Conservation (phyloP, 2,888 invertebrate genomes). For the Limnephilus lunatus region DNA sequence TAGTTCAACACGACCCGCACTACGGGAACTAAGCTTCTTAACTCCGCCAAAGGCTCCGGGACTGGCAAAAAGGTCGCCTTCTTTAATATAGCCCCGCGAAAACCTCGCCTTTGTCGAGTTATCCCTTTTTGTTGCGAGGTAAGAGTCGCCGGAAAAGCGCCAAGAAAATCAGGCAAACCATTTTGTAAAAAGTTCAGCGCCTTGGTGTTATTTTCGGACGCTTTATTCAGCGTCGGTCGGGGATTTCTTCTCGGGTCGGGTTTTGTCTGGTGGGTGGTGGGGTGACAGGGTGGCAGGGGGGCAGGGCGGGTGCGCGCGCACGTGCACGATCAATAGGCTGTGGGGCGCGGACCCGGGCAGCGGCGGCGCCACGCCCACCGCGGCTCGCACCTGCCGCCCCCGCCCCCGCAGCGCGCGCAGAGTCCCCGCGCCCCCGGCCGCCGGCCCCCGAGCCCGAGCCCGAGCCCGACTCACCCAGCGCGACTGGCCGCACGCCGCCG, state of each 20-base stretch:
- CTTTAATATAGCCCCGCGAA: neutral
- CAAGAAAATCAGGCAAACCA: neutral
- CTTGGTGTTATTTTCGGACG: neutral
- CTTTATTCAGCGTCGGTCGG: neutral
- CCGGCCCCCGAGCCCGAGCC: too few species aligned
- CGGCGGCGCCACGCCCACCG: slow-evolving; percentile 70
- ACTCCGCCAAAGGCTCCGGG: slow-evolving; percentile 12
- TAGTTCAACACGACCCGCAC: slow-evolving; percentile 7
- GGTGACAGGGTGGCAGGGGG: neutral
- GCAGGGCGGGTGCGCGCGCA: slow-evolving; percentile 68
- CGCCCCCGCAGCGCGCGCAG: slow-evolving; percentile 70
- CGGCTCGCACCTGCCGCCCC: slow-evolving; percentile 69
- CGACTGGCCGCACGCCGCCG: slow-evolving; percentile 64
- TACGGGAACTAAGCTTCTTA: neutral
- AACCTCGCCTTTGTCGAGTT: neutral
- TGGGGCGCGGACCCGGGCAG: slow-evolving; percentile 72
- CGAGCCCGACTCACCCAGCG: slow-evolving; percentile 46
- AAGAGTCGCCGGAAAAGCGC: neutral
- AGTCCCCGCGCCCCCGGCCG: slow-evolving; percentile 67
- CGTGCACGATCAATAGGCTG: slow-evolving; percentile 73
- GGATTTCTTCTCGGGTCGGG: neutral
- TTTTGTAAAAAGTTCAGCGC: neutral
- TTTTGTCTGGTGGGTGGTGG: neutral
- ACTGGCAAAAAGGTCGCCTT: neutral
- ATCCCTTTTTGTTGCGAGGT: neutral